A percentile compares a stretch with the other conserved stretches of the same genome.
Conservation (phyloP, 1,140 invertebrate species). For the Bombus affinis region DNA sequence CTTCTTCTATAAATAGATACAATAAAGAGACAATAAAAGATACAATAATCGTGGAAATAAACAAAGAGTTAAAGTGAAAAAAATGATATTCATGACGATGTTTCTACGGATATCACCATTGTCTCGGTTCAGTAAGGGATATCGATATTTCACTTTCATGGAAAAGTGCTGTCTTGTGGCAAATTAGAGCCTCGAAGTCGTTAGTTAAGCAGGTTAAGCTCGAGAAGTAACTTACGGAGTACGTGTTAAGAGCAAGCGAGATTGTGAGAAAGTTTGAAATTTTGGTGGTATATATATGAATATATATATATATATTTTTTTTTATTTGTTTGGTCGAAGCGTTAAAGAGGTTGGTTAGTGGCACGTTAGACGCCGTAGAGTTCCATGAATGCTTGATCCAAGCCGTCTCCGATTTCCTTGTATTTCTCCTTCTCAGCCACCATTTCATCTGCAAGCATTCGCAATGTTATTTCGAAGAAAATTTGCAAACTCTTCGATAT, state of each 20-base stretch:
- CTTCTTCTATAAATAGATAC: no score
- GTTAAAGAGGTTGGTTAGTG: conserved; percentile 68
- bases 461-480: conserved; percentile 54
- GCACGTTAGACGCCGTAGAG: conserved; percentile 91
- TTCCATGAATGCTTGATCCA: conserved; percentile 99
- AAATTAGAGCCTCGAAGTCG: conserved; percentile 16
- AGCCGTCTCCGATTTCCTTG: conserved; percentile 99
- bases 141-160: not conserved
- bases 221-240: conserved; percentile 60
- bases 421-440: conserved; percentile 99
- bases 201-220: conserved; percentile 54
- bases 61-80: not conserved
- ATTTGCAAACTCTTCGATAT: not conserved
- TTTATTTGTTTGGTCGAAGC: conserved; percentile 67
- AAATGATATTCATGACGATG: not conserved
- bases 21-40: not conserved
- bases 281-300: conserved; percentile 2
- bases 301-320: conserved; percentile 23
- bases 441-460: conserved; percentile 95
- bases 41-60: no score
- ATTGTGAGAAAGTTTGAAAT: conserved; percentile 56
- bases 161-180: not conserved
- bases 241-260: conserved; percentile 73
- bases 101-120: not conserved
- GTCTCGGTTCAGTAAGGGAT: not conserved